Base-by-base conservation (phyloP, 1,140 invertebrate genomes). In the Microplitis demolitor region DNA sequence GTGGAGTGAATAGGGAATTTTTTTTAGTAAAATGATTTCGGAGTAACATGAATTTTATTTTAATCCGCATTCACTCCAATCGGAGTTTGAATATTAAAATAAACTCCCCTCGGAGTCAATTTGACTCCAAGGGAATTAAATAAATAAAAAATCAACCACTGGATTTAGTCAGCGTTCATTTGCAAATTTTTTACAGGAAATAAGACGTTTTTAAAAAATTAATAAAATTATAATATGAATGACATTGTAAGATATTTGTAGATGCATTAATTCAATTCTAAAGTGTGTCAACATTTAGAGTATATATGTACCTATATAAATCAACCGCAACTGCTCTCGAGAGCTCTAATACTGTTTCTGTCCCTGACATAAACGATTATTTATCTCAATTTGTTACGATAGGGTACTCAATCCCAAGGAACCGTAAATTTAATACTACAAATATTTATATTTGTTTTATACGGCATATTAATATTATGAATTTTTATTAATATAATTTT, bases 361-460 rank as follows among this genome's bases (percentile, higher is more conserved):
- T 72, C 63, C 53, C 67, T 67, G 56, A 56, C 56, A 64, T 70
- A 74, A 75, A 75, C 74, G 69, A 77, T 77, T 78, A 77, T 76
- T 78, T 78, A 78, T 78, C 74, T 78, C 74, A 77, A 75, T 78
- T 78, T 77, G 75, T 78, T 73, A 77, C 75, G 74, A 74, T 51
- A 16, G 69, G 64, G 14, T 56, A 5, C 6, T 54, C n/a, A 54
- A 16, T 14, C 16, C n/a, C 16, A n/a, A n/a, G 16, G 53, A 54
- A 54, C n/a, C 16, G 53, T n/a, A 5, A 54, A 54, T 54, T 14
- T 14, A 54, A n/a, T 54, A 4, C 16, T n/a, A 54, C n/a, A 54
- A 54, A 54, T 14, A 14, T 54, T 54, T 54, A 5, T 54, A 54
- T 16, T 54, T 54, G 11, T 45, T 45, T 45, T 45, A 11, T 11